Evolutionary conservation across 1,140 invertebrate genomes (phyloP).

Genomic region (Conus betulinus): DNA sequence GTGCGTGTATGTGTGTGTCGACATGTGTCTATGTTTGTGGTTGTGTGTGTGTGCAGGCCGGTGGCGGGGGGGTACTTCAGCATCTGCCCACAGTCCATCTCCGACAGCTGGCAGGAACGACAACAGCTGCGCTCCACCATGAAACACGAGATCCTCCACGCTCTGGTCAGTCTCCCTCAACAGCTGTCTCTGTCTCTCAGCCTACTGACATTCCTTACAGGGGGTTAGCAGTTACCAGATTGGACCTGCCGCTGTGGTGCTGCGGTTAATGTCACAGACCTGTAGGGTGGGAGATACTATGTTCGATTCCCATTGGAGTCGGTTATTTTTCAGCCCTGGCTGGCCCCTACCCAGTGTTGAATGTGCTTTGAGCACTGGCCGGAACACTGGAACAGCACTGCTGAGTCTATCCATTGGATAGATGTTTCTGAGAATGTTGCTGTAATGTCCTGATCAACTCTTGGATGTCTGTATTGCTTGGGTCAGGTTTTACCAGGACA

Average conservation of each 20-base stretch:
- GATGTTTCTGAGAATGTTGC: too few species aligned
- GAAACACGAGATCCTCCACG: conserved; percentile 99
- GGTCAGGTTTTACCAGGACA: too few species aligned
- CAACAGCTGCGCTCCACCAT: conserved; percentile 96
- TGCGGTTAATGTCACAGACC: neutral
- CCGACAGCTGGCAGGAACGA: conserved; percentile 93
- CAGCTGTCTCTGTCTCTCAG: neutral
- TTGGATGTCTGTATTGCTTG: too few species aligned
- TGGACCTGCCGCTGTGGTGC: neutral
- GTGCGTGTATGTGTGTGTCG: too few species aligned
- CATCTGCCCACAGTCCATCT: conserved; percentile 96
- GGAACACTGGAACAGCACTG: too few species aligned
- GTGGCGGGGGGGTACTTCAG: conserved; percentile 99
- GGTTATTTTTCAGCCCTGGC: too few species aligned
- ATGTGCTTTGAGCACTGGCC: too few species aligned
- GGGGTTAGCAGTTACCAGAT: neutral
- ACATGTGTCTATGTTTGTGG: neutral
- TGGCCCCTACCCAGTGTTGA: too few species aligned
- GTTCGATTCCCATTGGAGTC: too few species aligned
- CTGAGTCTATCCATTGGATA: too few species aligned
- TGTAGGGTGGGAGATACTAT: too few species aligned
- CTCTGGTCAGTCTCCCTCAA: conserved; percentile 78
- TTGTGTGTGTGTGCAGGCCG: conserved; percentile 81
- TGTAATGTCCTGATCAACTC: too few species aligned
- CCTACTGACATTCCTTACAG: neutral